Evolutionary conservation across 2,797 vertebrate genomes (phyloP).

Genomic region (Notamacropus eugenii): DNA sequence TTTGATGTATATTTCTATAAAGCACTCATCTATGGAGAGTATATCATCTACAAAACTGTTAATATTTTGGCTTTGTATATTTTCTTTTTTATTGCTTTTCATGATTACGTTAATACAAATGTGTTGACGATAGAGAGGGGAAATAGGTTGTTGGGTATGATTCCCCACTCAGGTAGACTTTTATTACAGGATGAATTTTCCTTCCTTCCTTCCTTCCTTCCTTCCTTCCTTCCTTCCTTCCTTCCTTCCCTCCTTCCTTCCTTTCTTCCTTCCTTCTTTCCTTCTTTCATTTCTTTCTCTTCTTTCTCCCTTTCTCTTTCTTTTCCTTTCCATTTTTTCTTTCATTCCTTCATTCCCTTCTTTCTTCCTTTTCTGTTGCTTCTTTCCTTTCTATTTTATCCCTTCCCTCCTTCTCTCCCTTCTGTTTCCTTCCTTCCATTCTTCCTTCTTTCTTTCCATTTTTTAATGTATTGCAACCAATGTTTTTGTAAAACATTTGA

Average conservation of each 20-base stretch:
- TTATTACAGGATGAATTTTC: conserved; percentile 82
- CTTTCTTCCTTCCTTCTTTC: fast-evolving
- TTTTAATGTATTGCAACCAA: conserved; percentile 92
- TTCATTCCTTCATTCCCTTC: neutral
- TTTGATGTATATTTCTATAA: neutral
- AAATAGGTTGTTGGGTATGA: neutral
- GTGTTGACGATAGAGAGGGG: neutral
- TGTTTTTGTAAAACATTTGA: conserved; percentile 95
- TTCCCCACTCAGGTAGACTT: conserved; percentile 87
- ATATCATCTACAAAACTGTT: neutral
- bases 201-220: no score
- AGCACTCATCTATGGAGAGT: neutral
- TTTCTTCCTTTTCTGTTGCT: neutral
- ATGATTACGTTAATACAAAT: conserved; percentile 22
- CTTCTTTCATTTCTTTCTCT: neutral
- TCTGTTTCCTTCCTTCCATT: neutral
- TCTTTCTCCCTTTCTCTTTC: no score
- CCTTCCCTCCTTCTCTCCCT: neutral
- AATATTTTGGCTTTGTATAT: conserved; percentile 84
- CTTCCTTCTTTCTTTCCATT: conserved; percentile 86
- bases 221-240: no score
- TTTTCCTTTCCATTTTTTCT: neutral
- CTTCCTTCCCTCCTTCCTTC: no score
- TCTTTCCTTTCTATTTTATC: neutral
- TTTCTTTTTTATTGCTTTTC: conserved; percentile 78